Evolutionary conservation across 2,888 invertebrate genomes (phyloP).

Genomic region (Zaprionus bogoriensis): DNA sequence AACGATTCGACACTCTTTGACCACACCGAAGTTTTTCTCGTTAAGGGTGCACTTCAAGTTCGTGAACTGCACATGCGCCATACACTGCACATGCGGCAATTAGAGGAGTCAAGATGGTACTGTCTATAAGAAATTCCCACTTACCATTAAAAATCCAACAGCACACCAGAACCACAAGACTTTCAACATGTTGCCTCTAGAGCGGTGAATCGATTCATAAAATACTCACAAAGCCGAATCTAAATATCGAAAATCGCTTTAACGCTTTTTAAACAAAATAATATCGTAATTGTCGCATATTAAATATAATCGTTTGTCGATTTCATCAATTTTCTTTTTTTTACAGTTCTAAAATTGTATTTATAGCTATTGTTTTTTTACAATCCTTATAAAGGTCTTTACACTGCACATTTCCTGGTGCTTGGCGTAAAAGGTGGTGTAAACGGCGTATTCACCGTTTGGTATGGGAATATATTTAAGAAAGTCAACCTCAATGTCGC

Average conservation of each 20-base stretch:
- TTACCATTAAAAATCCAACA: slow-evolving; percentile 7
- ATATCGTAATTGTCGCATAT: not conserved
- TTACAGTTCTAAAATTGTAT: not conserved
- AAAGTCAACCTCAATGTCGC: not conserved
- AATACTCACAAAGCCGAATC: not conserved
- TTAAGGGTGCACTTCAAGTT: slow-evolving; percentile 4
- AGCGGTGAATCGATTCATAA: not conserved
- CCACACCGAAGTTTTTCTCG: not conserved
- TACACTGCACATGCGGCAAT: not conserved
- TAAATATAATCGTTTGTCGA: not conserved
- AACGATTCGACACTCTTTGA: slow-evolving; percentile 5
- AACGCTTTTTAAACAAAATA: not conserved
- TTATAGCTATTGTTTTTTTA: not conserved
- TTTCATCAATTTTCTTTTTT: not conserved
- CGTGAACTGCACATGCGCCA: slow-evolving; percentile 15
- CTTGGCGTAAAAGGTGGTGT: not conserved
- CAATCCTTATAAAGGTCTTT: not conserved
- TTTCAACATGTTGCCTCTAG: slow-evolving; percentile 1
- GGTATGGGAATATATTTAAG: not conserved
- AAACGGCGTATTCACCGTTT: slow-evolving; percentile 25
- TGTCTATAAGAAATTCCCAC: too few relatives aligned
- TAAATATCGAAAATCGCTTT: not conserved
- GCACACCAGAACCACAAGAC: not conserved
- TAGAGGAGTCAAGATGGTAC: too few relatives aligned
- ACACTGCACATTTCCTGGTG: not conserved